Conservation (phyloP, 2,113 vertebrate genomes). For the Pantherophis guttatus region DNA sequence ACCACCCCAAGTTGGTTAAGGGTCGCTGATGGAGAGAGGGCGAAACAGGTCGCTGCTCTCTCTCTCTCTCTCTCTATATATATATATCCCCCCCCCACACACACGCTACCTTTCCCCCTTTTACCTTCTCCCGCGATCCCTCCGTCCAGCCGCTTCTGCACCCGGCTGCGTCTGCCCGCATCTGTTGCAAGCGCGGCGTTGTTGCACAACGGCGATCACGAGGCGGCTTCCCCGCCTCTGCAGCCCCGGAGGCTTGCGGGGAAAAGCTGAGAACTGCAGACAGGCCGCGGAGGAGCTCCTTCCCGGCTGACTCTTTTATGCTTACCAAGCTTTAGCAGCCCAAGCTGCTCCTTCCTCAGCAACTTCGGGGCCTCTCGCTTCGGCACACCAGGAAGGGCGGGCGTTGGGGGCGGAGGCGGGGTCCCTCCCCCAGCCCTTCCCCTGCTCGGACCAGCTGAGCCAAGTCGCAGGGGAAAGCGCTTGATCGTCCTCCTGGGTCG, state of each 20-base stretch:
- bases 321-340: not conserved
- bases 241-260: not conserved
- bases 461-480: not conserved
- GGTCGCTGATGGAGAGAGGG: not conserved
- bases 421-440: accelerated
- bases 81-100: accelerated
- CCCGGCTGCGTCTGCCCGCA: not conserved
- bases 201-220: not conserved
- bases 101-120: not conserved
- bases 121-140: not conserved
- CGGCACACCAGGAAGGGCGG: not conserved
- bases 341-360: not conserved
- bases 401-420: not conserved
- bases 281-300: accelerated
- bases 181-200: not conserved
- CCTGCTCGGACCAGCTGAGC: not conserved
- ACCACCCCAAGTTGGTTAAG: not conserved
- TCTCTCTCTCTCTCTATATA: not conserved
- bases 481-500: not conserved
- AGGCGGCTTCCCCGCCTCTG: not conserved
- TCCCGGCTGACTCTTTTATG: not conserved
- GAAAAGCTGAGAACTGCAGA: not conserved
- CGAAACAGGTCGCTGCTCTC: not conserved
- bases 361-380: not conserved
- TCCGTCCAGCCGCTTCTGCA: not conserved